Conservation (phyloP, 2,888 invertebrate genomes). For the Isotomurus palustris region DNA sequence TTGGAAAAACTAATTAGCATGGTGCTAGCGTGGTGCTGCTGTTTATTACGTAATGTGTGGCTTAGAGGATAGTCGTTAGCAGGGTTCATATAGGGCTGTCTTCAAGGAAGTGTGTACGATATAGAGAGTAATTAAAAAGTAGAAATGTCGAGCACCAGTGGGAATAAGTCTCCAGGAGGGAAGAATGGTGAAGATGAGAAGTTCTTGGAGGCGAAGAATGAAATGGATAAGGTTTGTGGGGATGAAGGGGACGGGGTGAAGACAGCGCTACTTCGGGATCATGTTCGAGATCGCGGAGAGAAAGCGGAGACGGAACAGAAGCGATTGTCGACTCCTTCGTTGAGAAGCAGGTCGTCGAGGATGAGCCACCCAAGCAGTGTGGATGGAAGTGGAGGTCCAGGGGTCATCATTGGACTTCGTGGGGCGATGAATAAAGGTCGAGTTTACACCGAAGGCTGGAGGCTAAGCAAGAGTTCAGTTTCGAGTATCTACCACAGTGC, state of each 20-base stretch:
- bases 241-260: no score
- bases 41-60: no score
- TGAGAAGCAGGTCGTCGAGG: background rate
- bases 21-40: no score
- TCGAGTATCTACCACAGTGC: constrained; percentile 45
- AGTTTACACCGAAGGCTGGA: constrained; percentile 36
- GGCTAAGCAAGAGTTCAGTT: constrained; percentile 42
- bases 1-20: no score
- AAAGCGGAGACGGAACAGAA: background rate
- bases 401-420: background rate
- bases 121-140: no score
- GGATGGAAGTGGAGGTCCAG: no score
- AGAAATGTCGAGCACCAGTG: background rate
- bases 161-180: background rate
- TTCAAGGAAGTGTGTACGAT: background rate
- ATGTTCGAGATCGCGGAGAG: background rate
- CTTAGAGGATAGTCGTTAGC: no score
- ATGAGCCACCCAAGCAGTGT: no score
- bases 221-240: background rate
- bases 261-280: no score
- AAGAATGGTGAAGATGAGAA: background rate
- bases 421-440: background rate
- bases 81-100: no score
- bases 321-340: background rate
- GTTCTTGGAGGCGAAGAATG: background rate